Conservation (phyloP, 2,888 invertebrate genomes). For the Drosophila meridionalis region DNA sequence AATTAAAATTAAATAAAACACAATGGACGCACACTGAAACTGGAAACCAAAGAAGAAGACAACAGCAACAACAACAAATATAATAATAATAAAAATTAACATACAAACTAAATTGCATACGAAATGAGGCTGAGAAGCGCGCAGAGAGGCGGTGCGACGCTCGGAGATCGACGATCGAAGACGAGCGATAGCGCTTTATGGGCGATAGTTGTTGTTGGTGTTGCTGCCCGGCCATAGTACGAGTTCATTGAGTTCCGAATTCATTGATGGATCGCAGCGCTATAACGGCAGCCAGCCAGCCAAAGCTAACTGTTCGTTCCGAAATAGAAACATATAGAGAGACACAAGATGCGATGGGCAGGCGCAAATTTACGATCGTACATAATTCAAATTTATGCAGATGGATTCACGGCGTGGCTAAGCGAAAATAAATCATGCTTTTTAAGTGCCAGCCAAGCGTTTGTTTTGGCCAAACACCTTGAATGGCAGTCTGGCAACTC, state of each 20-base stretch:
- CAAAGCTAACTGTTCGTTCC: conserved; percentile 40
- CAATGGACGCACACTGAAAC: conserved; percentile 57
- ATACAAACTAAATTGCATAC: conserved; percentile 71
- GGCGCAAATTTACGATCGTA: conserved; percentile 55
- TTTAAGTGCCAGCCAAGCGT: conserved; percentile 30
- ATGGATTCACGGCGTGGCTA: conserved; percentile 48
- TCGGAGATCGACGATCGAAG: neutral
- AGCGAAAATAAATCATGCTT: conserved; percentile 67
- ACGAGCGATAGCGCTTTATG: conserved; percentile 35
- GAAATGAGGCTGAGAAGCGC: conserved; percentile 53
- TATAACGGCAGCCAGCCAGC: conserved; percentile 50
- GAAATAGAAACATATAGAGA: conserved; percentile 34
- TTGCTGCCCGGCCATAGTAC: conserved; percentile 40
- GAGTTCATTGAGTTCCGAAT: conserved; percentile 63
- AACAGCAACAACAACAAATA: conserved; percentile 2
- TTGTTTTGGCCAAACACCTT: conserved; percentile 50
- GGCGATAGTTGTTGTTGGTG: conserved; percentile 14
- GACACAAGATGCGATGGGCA: conserved; percentile 14
- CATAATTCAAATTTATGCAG: conserved; percentile 77
- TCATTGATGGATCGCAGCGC: conserved; percentile 72
- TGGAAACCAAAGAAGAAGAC: conserved; percentile 37
- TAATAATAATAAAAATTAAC: conserved; percentile 61
- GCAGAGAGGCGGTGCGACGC: conserved; percentile 17
- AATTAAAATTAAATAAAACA: conserved; percentile 80
- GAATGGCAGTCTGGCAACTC: conserved; percentile 61